Evolutionary conservation across 1,140 invertebrate species (phyloP), one percentile per base, ranked within the genome.

Genomic region (Megathymus violae): DNA sequence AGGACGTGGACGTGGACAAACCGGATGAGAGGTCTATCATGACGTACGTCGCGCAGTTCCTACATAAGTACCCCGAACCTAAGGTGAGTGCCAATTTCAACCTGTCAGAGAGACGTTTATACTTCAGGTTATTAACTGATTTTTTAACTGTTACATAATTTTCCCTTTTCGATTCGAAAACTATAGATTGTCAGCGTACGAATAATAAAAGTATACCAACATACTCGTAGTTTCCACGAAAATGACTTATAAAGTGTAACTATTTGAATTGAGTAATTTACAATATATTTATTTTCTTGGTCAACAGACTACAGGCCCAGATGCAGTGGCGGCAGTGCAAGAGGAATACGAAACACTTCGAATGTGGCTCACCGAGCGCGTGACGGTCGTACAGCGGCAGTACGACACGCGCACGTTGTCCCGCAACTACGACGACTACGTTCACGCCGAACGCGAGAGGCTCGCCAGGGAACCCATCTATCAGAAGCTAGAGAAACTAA

Each of bases 21-120:
- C 99, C 99, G 5, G 99, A 99, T 90, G 98, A 99, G 83, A 97
- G 98, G 89, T 99, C 98, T 25, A 97, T 99, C 67, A 99, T 99
- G 98, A 99, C 99, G 19, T 99, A 99, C 89, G 98, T 99, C 38
- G 98, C 99, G 31, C 98, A 99, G 92, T 99, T 99, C 91, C 92
- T 99, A 67, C 97, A 99, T 85, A 98, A 98, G 91, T 99, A 98
- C 90, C 96, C 96, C 13, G 96, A 97, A 90, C 95, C 96, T 27
- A 95, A 94, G 89, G 93, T 93, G 62, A 74, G 71, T 61, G 2
- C 6, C 4, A 22, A 47, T 50, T 34, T n/a, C n/a, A n/a, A n/a
- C n/a, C n/a, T n/a, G n/a, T n/a, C n/a, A n/a, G n/a, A n/a, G n/a
- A n/a, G n/a, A n/a, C n/a, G n/a, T n/a, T n/a, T n/a, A n/a, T n/a